These are phyloP conservation scores for Glaucopsyche alexis DNA, from an alignment of 2,888 invertebrate species.

Conservation along the genomic window DNA sequence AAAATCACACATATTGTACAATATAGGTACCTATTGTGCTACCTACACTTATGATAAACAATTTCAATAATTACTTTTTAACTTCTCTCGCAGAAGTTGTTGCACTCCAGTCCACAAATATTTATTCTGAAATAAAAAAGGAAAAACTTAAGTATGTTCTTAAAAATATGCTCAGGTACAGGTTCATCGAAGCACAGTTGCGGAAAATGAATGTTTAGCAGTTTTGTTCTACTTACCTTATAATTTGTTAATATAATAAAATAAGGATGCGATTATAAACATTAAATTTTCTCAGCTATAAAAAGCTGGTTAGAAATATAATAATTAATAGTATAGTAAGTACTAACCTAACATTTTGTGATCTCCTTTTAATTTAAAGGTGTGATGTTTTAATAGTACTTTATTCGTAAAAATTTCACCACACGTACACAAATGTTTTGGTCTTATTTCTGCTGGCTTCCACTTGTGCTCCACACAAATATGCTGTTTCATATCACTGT, in stretches of 20 bases:
- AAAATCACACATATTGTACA: background rate
- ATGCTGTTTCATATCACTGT: slow-evolving; percentile 42
- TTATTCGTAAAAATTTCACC: slow-evolving; percentile 51
- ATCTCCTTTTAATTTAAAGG: slow-evolving; percentile 47
- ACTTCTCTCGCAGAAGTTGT: too few relatives aligned
- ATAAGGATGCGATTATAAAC: too few relatives aligned
- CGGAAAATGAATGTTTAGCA: too few relatives aligned
- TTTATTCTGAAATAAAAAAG: too few relatives aligned
- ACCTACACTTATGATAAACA: background rate
- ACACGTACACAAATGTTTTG: slow-evolving; percentile 47
- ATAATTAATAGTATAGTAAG: background rate
- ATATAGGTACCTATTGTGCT: background rate
- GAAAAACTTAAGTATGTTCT: too few relatives aligned
- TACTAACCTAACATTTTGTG: slow-evolving; percentile 34
- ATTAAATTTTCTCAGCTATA: too few relatives aligned
- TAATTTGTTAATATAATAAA: too few relatives aligned
- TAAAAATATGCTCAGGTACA: too few relatives aligned
- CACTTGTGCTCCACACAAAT: slow-evolving; percentile 44
- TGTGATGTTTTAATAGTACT: slow-evolving; percentile 56
- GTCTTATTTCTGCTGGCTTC: slow-evolving; percentile 23
- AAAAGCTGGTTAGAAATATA: background rate
- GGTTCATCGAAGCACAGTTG: too few relatives aligned
- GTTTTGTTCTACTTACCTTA: too few relatives aligned
- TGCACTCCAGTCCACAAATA: too few relatives aligned
- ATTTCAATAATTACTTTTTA: background rate